Base-by-base conservation (phyloP, 2,888 invertebrate species). In the Brachyptera risi region DNA sequence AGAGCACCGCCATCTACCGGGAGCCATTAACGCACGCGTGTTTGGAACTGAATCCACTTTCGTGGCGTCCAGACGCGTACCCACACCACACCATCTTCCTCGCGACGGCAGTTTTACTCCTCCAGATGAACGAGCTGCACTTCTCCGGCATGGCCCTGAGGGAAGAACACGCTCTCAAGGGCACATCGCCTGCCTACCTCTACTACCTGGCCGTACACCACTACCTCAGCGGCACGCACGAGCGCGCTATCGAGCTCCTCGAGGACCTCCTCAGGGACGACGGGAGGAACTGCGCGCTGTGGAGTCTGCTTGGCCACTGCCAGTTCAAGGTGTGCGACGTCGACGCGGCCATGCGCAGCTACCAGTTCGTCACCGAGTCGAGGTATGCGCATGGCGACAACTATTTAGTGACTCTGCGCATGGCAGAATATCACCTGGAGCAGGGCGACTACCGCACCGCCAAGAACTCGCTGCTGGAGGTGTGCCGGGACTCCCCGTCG, bases 401-500 rank as follows among this genome's bases (percentile, higher is more conserved):
- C 11, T 37, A 54, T 15, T 3, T 54, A 21, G 21, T 54, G 4
- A 7, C 5, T n/a, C 17, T 54, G 13, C 5, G 54, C 4, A 17
- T 37, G 3, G 37, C 21, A 3, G 37, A 54, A 19, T 37, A 4
- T 37, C 21, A 37, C 21, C 13, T 54, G 11, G 2, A 17, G 21
- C 21, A 3, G 4, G 5, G 9, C 1, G 54, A 54, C 37, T 54
- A 21, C 17, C 19, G 37, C 37, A 11, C n/a, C 2, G 37, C 51
- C 1, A 54, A 54, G 19, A 17, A 7, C 3, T 61, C 72, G 3
- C 62, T 75, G 9, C 65, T 75, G 23, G 61, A 69, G 11, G 72
- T 74, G 5, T 73, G 74, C 62, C 74, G 75, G 65, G 63, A 68
- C 51, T 68, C 69, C 54, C 72, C 74, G 3, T 73, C 75, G 1